Base-by-base conservation (phyloP, 2,113 vertebrate species). In the Alexandromys fortis region DNA sequence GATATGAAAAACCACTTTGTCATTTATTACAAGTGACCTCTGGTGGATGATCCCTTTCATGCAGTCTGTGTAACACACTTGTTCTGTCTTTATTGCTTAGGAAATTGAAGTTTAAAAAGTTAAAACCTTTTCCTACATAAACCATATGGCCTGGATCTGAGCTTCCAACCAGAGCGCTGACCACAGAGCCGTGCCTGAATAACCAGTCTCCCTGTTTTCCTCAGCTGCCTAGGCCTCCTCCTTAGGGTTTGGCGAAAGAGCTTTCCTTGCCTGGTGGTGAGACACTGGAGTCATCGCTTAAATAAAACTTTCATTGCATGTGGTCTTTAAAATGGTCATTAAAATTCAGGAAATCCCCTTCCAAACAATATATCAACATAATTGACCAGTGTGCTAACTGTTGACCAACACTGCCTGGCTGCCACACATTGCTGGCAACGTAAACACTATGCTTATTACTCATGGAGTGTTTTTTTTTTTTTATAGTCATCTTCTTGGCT, bases 281-380 rank as follows among this genome's bases (percentile, higher is more conserved):
- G 89, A 93, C 19, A 45, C 33, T 17, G 21, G 21, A 45, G 26
- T 70, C 81, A 77, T 81, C 55, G 52, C 52, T 72, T 76, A 89
- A 91, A 91, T 81, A 76, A 89, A 86, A 92, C 9, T 87, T 35
- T 42, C 24, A 70, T 63, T 87, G 16, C 49, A 65, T 72, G 24
- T 85, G 49, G 47, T 75, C 67, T 94, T 96, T 86, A 26, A 93
- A 96, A 90, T 89, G 55, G 81, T 87, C 30, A 58, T 86, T 91
- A 95, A 65, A 70, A 96, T 83, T 94, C 35, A 94, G 91, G n/a
- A 95, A 92, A 70, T 86, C 63, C 92, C n/a, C 65, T 94, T 97
- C 61, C 52, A 92, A 92, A 92, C 8, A 86, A 86, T 94, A 86
- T 19, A 89, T 96, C 70, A 52, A 76, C 42, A 72, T 65, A 93